Conservation (phyloP, 2,797 vertebrate genomes). For the Erpetoichthys calabaricus region DNA sequence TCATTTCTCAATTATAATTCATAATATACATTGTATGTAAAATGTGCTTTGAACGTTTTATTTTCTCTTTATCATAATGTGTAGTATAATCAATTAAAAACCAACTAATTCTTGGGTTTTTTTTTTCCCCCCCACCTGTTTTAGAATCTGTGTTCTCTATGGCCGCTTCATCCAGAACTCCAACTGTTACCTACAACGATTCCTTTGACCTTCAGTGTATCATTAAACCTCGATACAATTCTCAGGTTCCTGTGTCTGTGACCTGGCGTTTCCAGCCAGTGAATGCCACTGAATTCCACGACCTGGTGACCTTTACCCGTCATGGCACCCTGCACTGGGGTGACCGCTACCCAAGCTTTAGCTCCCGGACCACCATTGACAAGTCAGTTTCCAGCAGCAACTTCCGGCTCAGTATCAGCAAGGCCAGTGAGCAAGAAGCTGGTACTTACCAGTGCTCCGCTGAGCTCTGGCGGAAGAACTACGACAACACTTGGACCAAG, state of each 20-base stretch:
- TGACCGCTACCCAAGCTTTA: constrained; percentile 57
- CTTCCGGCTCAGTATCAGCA: constrained; percentile 78
- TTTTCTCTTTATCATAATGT: too few species aligned
- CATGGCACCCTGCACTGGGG: constrained; percentile 90
- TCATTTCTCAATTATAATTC: too few species aligned
- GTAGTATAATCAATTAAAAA: too few species aligned
- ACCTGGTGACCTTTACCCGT: constrained; percentile 84
- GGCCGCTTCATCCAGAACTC: constrained; percentile 85
- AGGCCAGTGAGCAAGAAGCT: constrained; percentile 75
- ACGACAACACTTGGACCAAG: constrained; percentile 73
- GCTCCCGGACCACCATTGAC: constrained; percentile 79
- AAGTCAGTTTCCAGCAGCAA: constrained; percentile 83
- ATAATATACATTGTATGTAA: too few species aligned
- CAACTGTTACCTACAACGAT: constrained; percentile 76
- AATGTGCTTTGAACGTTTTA: too few species aligned
- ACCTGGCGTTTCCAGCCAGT: constrained; percentile 86
- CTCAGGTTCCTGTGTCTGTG: constrained; percentile 73
- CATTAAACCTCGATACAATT: constrained; percentile 82
- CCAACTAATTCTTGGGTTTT: too few species aligned
- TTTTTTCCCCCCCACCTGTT: too few species aligned
- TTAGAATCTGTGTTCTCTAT: constrained; percentile 81
- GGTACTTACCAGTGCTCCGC: constrained; percentile 91
- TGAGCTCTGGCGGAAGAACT: constrained; percentile 75
- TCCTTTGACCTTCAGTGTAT: constrained; percentile 91
- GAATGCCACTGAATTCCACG: constrained; percentile 54